A percentile compares a stretch with the other conserved stretches of the same genome.
Conservation (phyloP, 2,113 vertebrate genomes). For the Numenius arquata region DNA sequence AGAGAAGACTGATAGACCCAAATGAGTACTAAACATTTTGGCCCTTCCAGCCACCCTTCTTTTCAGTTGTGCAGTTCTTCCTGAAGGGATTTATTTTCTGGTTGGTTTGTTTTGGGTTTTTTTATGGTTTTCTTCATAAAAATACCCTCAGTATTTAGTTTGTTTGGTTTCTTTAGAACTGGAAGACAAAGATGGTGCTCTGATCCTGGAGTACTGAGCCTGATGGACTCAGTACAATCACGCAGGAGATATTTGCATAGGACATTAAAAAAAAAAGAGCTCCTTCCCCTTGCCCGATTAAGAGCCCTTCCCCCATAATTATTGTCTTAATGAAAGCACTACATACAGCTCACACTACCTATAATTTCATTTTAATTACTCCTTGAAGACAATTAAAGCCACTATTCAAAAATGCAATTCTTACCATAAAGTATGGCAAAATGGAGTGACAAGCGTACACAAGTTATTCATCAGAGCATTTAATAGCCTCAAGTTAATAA, state of each 20-base stretch:
- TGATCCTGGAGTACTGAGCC: neutral
- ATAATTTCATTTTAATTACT: constrained; percentile 60
- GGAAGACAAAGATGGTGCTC: neutral
- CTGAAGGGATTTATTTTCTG: neutral
- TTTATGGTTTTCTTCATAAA: neutral
- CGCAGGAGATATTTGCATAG: neutral
- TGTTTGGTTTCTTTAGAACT: neutral
- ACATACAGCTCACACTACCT: neutral
- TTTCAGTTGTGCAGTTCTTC: neutral
- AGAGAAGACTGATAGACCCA: neutral
- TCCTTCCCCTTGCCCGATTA: neutral
- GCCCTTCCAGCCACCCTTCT: neutral
- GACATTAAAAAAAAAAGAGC: neutral
- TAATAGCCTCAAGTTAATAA: neutral
- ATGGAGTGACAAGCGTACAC: neutral
- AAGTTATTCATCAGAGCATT: constrained; percentile 22
- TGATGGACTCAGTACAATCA: neutral
- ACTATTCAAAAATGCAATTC: constrained; percentile 46
- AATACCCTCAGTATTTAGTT: neutral
- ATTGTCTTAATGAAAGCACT: neutral
- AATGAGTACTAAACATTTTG: neutral
- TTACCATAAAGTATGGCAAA: constrained; percentile 39
- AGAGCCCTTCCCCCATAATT: neutral
- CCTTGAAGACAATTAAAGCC: constrained; percentile 43
- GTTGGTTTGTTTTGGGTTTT: neutral